phyloP scores from a whole-genome alignment of 2,113 vertebrate genomes.

The Anthoscopus minutus region DNA sequence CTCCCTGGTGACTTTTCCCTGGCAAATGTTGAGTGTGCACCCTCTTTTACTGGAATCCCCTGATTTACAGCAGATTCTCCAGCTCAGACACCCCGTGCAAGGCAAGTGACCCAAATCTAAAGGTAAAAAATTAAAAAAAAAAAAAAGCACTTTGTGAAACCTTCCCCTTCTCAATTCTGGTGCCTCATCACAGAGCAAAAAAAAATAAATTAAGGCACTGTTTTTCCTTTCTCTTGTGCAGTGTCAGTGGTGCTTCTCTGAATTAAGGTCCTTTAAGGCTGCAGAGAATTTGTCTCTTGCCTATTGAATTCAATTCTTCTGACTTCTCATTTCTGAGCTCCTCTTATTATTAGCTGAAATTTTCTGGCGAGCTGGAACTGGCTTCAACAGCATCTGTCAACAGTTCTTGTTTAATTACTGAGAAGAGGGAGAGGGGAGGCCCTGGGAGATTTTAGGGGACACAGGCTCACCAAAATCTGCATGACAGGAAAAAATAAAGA shows the following conservation, averaged over 20 bases:
- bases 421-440: background rate
- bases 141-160: background rate
- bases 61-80: background rate
- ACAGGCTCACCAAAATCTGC: background rate
- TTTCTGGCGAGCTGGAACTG: background rate
- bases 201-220: background rate
- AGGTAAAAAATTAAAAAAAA: background rate
- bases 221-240: background rate
- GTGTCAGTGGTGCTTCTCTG: background rate
- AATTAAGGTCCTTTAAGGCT: background rate
- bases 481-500: background rate
- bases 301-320: background rate
- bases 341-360: background rate
- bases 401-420: slow-evolving; percentile 29
- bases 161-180: background rate
- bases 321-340: background rate
- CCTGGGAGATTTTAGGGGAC: slow-evolving; percentile 8
- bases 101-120: background rate
- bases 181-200: background rate
- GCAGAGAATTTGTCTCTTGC: background rate
- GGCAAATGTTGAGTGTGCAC: background rate
- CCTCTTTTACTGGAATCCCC: background rate
- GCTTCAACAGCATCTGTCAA: slow-evolving; percentile 24
- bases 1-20: background rate
- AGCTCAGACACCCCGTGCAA: background rate